Evolutionary conservation across 2,888 invertebrate genomes (phyloP).

Genomic region (Noctua comes): DNA sequence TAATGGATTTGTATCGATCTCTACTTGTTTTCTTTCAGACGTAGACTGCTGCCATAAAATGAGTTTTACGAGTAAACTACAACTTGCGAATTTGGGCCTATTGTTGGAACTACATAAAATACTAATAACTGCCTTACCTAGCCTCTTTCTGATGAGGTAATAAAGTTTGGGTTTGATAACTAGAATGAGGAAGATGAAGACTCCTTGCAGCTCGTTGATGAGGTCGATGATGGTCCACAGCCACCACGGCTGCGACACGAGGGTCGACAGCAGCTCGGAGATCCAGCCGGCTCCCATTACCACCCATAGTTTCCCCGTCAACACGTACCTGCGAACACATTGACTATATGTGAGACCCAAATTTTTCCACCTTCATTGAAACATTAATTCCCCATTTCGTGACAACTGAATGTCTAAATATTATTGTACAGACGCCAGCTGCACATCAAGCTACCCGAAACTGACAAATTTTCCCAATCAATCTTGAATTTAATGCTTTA

Average conservation of each 20-base stretch:
- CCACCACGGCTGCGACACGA: conserved; percentile 87
- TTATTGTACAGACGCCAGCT: too few relatives aligned
- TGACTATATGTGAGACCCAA: conserved; percentile 7
- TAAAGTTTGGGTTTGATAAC: conserved; percentile 93
- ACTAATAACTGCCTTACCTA: conserved; percentile 82
- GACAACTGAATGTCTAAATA: neutral
- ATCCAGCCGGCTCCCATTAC: conserved; percentile 95
- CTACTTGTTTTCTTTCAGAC: neutral
- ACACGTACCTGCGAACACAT: conserved; percentile 88
- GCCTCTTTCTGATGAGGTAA: conserved; percentile 89
- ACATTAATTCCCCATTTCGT: neutral
- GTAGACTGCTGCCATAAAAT: conserved; percentile 25
- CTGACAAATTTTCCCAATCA: too few relatives aligned
- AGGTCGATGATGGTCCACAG: conserved; percentile 91
- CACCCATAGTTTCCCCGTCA: conserved; percentile 94
- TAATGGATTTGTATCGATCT: conserved; percentile 10
- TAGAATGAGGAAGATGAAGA: conserved; percentile 93
- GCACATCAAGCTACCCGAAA: too few relatives aligned
- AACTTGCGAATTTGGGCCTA: neutral
- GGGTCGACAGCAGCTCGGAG: conserved; percentile 91
- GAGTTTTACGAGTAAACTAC: conserved; percentile 16
- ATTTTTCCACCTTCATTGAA: neutral
- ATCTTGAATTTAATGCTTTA: too few relatives aligned
- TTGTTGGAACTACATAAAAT: conserved; percentile 15
- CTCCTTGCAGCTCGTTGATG: conserved; percentile 93